Base-by-base conservation (phyloP, 2,113 vertebrate species). In the Eurystomus gularis region DNA sequence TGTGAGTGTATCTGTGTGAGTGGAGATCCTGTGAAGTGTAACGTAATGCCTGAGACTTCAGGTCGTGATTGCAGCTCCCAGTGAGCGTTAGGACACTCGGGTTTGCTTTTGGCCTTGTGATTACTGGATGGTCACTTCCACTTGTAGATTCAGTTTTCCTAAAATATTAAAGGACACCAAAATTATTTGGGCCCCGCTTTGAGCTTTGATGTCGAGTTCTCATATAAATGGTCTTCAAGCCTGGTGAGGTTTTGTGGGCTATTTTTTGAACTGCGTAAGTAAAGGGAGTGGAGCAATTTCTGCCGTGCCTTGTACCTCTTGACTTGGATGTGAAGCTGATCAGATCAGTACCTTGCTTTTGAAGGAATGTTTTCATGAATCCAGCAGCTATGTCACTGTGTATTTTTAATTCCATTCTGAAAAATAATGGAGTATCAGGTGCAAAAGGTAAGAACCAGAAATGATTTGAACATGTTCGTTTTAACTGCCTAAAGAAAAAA, bases 61-160 rank as follows among this genome's bases (percentile, higher is more conserved):
- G 2, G 17, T 3, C 10, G 29, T 4, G 21, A 52, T 46, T 6
- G 24, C 42, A 61, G 33, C 72, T 68, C 58, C 60, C 6, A 11
- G 1, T 5, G 16, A 55, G n/a, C 0, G 0, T 10, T 14, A 4
- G 46, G 33, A 28, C 8, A 2, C 21, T 17, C 31, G 2, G 14
- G 6, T 68, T 57, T 61, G 37, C 58, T 18, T 64, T 31, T 33
- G 29, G 33, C 71, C 35, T 51, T 4, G 1, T 3, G 6, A 29
- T 44, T 60, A 75, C 46, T 26, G 19, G 9, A 9, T 28, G 26
- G 11, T 77, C 29, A 2, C 23, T 51, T 75, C 28, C 37, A 13
- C 46, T 37, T 42, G 4, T 13, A 40, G 39, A 14, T 33, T 52
- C 29, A 9, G 8, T 40, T 65, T 52, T 71, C 19, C n/a, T 35